phyloP scores from a whole-genome alignment of 2,113 vertebrate genomes.

The Rhabdomys dilectus region DNA sequence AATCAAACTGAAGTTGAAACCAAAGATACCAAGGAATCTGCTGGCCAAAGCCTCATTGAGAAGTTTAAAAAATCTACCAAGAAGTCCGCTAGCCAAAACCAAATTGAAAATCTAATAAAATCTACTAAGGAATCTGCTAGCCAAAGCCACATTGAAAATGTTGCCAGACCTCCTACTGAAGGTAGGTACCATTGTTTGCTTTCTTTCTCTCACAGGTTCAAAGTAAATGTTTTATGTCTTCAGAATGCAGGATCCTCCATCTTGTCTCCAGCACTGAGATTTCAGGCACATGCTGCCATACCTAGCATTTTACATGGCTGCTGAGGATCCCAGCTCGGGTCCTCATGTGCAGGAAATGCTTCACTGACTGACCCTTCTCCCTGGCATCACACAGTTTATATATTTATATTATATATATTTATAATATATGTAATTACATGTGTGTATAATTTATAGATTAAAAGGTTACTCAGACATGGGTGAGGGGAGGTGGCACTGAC shows the following conservation, averaged over 20 bases:
- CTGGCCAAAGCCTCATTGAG: not conserved
- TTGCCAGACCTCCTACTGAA: not conserved
- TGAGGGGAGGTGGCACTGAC: not conserved
- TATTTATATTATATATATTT: not conserved
- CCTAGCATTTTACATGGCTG: not conserved
- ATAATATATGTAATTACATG: too few relatives aligned
- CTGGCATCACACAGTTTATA: not conserved
- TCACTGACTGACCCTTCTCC: not conserved
- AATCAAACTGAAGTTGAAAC: not conserved
- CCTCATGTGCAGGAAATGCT: not conserved
- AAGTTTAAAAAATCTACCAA: not conserved
- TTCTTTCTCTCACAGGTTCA: not conserved
- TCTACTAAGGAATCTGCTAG: not conserved
- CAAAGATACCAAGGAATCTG: not conserved
- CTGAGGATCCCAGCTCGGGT: not conserved
- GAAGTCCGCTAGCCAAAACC: not conserved
- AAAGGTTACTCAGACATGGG: not conserved
- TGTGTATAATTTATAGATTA: not conserved
- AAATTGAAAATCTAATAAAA: slow-evolving; percentile 11
- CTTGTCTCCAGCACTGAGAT: not conserved
- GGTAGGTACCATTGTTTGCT: slow-evolving; percentile 53
- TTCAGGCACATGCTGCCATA: too few relatives aligned
- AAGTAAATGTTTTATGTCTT: not conserved
- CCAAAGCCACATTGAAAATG: slow-evolving; percentile 20
- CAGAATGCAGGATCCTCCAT: not conserved